A percentile compares a stretch with the other conserved stretches of the same genome.
Evolutionary conservation across 2,797 vertebrate species (phyloP).

Genomic region (Vipera ursinii): DNA sequence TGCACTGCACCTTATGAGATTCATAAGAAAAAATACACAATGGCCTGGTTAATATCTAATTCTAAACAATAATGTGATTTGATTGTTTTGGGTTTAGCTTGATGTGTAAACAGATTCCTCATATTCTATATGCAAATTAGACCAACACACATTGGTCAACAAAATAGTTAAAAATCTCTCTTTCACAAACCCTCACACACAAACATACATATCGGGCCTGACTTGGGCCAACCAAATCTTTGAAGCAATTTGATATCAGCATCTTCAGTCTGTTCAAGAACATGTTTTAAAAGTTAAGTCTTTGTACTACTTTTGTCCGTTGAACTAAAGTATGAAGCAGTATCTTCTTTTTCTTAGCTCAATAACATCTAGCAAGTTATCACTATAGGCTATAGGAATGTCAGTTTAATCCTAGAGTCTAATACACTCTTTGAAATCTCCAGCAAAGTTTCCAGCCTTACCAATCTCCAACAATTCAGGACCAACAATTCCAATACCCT

Average conservation of each 20-base stretch:
- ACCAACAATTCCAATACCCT: background rate
- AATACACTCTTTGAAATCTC: background rate
- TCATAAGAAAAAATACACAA: background rate
- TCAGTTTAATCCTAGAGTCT: background rate
- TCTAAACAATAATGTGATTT: background rate
- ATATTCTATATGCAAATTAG: background rate
- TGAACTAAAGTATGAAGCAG: background rate
- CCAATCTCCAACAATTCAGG: background rate
- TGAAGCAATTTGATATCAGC: background rate
- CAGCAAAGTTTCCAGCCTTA: background rate
- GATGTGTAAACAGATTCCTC: background rate
- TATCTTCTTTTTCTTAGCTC: slow-evolving; percentile 11
- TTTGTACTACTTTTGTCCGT: background rate
- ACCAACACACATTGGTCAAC: background rate
- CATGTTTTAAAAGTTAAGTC: background rate
- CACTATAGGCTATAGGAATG: background rate
- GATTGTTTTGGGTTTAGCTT: background rate
- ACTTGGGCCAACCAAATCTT: background rate
- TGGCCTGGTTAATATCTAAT: background rate
- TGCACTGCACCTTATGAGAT: background rate
- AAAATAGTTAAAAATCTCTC: background rate
- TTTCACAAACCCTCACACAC: background rate
- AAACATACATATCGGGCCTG: background rate
- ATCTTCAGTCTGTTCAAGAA: background rate
- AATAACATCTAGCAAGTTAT: slow-evolving; percentile 27